Conservation (phyloP, 2,113 vertebrate genomes). For the Mobula hypostoma region DNA sequence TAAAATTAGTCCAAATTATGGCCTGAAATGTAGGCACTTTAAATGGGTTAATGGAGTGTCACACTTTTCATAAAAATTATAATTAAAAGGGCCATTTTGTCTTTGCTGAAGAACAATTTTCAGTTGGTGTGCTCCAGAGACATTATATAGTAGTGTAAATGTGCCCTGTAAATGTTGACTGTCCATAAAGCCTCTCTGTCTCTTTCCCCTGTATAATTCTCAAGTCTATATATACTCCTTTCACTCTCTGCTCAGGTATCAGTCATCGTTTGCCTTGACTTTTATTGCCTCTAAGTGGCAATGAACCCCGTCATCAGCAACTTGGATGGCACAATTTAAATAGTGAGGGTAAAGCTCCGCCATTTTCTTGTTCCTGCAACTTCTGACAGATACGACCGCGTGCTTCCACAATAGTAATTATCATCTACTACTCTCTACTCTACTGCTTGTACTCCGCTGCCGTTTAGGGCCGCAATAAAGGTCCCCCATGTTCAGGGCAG, state of each 20-base stretch:
- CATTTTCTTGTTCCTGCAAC: not conserved
- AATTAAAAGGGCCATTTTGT: conserved; percentile 24
- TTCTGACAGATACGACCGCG: not conserved
- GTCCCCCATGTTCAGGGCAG: no score
- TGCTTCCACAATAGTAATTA: not conserved
- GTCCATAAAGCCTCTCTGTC: not conserved
- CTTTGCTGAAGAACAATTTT: conserved; percentile 27
- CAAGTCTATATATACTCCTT: not conserved
- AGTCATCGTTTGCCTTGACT: not conserved
- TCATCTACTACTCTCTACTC: not conserved
- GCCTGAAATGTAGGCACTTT: conserved; percentile 24
- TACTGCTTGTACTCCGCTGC: no score
- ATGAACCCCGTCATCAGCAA: not conserved
- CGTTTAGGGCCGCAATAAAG: no score
- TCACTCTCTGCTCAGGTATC: not conserved
- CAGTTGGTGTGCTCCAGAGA: conserved; percentile 7
- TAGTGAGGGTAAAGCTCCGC: not conserved
- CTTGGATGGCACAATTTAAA: not conserved
- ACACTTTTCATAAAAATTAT: conserved; percentile 25
- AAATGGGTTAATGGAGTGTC: conserved; percentile 26
- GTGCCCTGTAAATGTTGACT: not conserved
- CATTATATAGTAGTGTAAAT: conserved; percentile 7
- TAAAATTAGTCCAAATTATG: conserved; percentile 33
- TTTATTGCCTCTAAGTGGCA: not conserved
- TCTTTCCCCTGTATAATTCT: not conserved